Evolutionary conservation across 2,797 vertebrate species (phyloP), one percentile per base, ranked within the genome.

Genomic region (Rhinogobio ventralis): DNA sequence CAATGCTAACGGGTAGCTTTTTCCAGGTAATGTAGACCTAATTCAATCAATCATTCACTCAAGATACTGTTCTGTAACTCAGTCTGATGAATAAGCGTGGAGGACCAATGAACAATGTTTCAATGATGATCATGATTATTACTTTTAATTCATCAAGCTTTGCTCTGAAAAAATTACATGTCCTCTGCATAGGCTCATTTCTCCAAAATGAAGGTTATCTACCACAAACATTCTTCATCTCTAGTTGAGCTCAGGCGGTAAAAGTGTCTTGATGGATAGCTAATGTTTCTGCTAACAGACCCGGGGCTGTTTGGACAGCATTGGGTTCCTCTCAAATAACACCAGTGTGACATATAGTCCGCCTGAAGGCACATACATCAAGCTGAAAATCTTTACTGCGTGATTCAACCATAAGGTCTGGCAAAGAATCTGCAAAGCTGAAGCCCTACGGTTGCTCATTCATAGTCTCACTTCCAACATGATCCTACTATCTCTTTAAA

Each of bases 301-400:
- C 57, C 14, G 9, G 42, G 88, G 87, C 83, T 55, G 51, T 85
- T 82, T 79, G 69, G 71, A 83, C 77, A 73, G 42, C 57, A 20
- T 73, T 33, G 67, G 55, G 57, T 49, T 87, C 53, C 73, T 74
- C 55, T 83, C 53, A 81, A 67, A 73, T 80, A 74, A 73, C 49
- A 77, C 23, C 76, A 51, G 57, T 53, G 55, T 82, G 67, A 85
- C 62, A 77, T 36, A 83, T 39, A 82, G 42, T 8, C 51, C 36
- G 30, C 78, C 80, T 7, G 49, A 81, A 89, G 84, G 68, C 30
- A 36, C 25, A 20, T 28, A 80, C 64, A 76, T 55, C 77, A 85
- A 76, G 17, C 71, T 64, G 28, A 42, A 75, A 68, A 62, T 79
- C 60, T 67, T 68, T 39, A 69, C 42, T 81, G 62, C 9, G 14